Base-by-base conservation (phyloP, 2,888 invertebrate genomes). In the Drosophila lacicola region DNA sequence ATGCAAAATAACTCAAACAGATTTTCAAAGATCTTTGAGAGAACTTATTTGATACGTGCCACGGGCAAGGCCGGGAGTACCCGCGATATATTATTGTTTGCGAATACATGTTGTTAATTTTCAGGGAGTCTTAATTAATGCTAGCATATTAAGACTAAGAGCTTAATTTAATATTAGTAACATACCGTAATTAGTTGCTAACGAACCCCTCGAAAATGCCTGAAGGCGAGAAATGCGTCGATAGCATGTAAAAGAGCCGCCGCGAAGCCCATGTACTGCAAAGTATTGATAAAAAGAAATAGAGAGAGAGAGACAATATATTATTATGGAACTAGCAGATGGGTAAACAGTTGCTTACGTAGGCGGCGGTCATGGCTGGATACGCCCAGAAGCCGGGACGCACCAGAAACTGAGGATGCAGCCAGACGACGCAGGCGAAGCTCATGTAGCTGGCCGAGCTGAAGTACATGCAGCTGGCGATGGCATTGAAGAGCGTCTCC, bases 291-390 rank as follows among this genome's bases (percentile, higher is more conserved):
- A 2, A n/a, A 62, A 55, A 5, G 13, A 33, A 2, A 21, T 21
- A 19, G 17, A 49, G 13, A 29, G 8, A 19, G 17, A 49, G 13
- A 29, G 8, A 29, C 9, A 36, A 3, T 19, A 34, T 36, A 14
- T 49, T 9, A 0, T 13, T 36, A 4, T 10, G 0, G 10, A 25
- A 29, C 0, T 25, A 11, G 17, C 8, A 8, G 36, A 13, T 36
- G 36, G 13, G 3, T 2, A 8, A 9, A n/a, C 1, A 42, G n/a
- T 9, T 19, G 95, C 96, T 96, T 93, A 97, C 97, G 92, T 97
- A 97, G 77, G 96, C 95, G 0, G 96, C 96, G 33, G 96, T 96
- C 96, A 97, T 96, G 2, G 97, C 96, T n/a, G 97, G 97, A 93
- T 96, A 97, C 13, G 96, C 96, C 88, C 96, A 95, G 90, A 96